Evolutionary conservation across 1,140 invertebrate genomes (phyloP).

Genomic region (Brachionus paranguensis): DNA sequence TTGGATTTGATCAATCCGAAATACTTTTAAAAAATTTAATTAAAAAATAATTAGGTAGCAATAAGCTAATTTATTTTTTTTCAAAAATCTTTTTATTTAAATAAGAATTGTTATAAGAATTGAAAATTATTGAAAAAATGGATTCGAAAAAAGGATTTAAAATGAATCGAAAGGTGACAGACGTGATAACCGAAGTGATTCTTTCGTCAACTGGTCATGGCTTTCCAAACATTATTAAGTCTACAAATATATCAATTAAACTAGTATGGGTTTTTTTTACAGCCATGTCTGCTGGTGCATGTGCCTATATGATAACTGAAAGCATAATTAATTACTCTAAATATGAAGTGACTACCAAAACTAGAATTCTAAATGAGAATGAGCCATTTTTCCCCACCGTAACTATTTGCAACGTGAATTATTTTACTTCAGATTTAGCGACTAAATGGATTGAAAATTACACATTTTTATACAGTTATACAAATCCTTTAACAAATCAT

Average conservation of each 20-base stretch:
- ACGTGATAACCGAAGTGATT: background rate
- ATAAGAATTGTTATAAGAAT: too few species aligned
- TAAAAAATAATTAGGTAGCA: too few species aligned
- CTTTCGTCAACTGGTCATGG: background rate
- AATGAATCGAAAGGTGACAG: background rate
- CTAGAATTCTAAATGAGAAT: background rate
- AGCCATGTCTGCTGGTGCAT: background rate
- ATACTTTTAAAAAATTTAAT: too few species aligned
- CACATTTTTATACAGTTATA: background rate
- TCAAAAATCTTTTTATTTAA: too few species aligned
- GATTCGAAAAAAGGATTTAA: background rate
- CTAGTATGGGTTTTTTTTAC: background rate
- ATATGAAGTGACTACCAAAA: background rate
- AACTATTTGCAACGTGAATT: background rate
- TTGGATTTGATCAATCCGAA: too few species aligned
- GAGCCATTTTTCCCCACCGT: background rate
- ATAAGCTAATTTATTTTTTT: too few species aligned
- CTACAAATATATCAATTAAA: background rate
- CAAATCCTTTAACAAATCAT: background rate
- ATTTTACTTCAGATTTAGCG: background rate
- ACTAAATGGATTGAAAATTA: background rate
- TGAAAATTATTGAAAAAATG: background rate
- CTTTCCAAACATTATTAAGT: background rate
- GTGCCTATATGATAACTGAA: background rate
- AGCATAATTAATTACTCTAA: background rate